phyloP scores from a whole-genome alignment of 2,113 vertebrate genomes.

The Lathamus discolor region DNA sequence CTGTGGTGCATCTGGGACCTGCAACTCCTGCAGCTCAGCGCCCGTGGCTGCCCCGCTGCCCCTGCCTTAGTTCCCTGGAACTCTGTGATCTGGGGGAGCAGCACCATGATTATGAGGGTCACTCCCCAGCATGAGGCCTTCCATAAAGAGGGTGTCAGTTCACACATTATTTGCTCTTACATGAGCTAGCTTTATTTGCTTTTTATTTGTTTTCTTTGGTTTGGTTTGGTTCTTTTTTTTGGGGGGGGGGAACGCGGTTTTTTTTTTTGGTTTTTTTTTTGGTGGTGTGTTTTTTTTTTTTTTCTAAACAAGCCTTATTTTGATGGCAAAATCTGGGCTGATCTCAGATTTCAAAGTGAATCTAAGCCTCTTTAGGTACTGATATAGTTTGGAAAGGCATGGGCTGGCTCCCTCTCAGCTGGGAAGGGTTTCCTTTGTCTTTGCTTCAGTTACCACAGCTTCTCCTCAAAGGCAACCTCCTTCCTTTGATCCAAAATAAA shows the following conservation, averaged over 20 bases:
- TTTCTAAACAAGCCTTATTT: not conserved
- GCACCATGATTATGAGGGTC: not conserved
- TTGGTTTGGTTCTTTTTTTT: not conserved
- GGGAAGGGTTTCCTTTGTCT: not conserved
- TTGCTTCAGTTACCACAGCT: constrained; percentile 24
- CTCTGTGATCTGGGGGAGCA: not conserved
- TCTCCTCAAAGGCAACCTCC: constrained; percentile 3
- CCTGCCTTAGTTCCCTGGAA: not conserved
- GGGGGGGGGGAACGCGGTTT: no score
- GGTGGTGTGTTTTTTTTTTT: not conserved
- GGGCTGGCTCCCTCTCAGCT: not conserved
- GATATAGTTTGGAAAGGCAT: not conserved
- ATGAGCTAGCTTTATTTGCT: not conserved
- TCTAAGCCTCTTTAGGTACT: not conserved
- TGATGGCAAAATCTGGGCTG: not conserved
- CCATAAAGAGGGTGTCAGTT: not conserved
- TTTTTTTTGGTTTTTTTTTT: not conserved
- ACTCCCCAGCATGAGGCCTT: not conserved
- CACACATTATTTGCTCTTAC: not conserved
- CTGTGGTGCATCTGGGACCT: not conserved
- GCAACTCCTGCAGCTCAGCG: not conserved
- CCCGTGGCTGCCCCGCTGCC: not conserved
- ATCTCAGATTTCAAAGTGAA: constrained; percentile 34
- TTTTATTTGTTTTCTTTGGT: not conserved
- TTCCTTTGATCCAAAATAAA: constrained; percentile 24